Evolutionary conservation across 2,113 vertebrate species (phyloP).

Genomic region (Peromyscus californicus): DNA sequence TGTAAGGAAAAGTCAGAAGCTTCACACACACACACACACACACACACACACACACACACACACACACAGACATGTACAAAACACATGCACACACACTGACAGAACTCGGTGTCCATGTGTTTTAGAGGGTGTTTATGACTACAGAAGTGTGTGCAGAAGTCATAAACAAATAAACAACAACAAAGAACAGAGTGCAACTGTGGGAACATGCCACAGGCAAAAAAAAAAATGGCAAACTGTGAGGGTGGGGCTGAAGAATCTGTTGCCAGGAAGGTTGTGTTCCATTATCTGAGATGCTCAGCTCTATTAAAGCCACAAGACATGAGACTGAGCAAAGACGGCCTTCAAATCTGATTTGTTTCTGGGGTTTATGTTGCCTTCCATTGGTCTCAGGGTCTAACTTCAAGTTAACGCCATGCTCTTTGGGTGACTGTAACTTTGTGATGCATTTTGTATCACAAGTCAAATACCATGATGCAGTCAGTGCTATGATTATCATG

Average conservation of each 20-base stretch:
- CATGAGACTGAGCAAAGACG: neutral
- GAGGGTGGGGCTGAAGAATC: neutral
- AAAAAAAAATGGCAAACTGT: neutral
- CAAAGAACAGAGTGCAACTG: neutral
- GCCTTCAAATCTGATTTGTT: neutral
- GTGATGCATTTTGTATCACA: neutral
- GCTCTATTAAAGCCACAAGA: neutral
- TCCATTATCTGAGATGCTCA: neutral
- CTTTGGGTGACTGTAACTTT: neutral
- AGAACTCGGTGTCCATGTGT: neutral
- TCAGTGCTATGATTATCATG: fast-evolving
- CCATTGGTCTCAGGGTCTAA: neutral
- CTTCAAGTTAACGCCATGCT: neutral
- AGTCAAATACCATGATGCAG: too few species aligned
- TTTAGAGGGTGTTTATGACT: too few species aligned
- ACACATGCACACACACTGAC: neutral
- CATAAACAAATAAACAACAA: neutral
- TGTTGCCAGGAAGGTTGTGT: neutral
- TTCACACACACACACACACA: neutral
- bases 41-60: too few species aligned
- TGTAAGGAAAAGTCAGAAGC: neutral
- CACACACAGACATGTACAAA: too few species aligned
- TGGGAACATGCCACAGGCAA: neutral
- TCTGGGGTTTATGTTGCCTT: neutral
- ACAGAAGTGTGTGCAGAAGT: neutral